Conservation (phyloP, 2,113 vertebrate genomes). For the Rynchops niger region DNA sequence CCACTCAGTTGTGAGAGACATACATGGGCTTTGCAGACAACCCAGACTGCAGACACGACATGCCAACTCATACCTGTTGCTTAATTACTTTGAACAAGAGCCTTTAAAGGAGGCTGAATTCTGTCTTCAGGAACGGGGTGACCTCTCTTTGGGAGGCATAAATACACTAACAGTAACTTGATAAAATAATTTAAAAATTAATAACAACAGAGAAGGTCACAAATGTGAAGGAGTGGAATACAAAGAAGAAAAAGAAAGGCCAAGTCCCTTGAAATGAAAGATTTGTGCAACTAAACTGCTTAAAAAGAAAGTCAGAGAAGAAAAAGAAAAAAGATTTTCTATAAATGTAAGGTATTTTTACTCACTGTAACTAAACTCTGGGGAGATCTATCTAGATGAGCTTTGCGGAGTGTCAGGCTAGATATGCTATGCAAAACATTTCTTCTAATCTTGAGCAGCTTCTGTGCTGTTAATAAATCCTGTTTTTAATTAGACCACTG, state of each 20-base stretch:
- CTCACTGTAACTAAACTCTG: constrained; percentile 18
- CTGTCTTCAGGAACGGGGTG: not conserved
- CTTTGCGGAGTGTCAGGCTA: not conserved
- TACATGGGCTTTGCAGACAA: not conserved
- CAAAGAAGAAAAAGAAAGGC: not conserved
- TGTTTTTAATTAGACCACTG: constrained; percentile 59
- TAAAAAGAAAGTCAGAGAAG: not conserved
- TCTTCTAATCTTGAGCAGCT: constrained; percentile 11
- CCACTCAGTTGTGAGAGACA: not conserved
- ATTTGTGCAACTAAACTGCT: not conserved
- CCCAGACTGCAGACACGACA: not conserved
- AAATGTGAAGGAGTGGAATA: not conserved
- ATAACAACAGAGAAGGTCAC: not conserved
- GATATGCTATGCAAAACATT: constrained; percentile 1
- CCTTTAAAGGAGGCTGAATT: not conserved
- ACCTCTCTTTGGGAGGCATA: not conserved
- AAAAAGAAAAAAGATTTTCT: not conserved
- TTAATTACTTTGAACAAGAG: not conserved
- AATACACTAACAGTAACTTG: not conserved
- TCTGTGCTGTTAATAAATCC: constrained; percentile 41
- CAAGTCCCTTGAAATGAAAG: not conserved
- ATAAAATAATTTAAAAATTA: not conserved
- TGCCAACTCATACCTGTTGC: not conserved
- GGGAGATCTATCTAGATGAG: not conserved
- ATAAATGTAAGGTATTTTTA: not conserved